These are phyloP conservation scores for Drosophila emarginata DNA, from an alignment of 2,888 invertebrate species.

Conservation along the genomic window DNA sequence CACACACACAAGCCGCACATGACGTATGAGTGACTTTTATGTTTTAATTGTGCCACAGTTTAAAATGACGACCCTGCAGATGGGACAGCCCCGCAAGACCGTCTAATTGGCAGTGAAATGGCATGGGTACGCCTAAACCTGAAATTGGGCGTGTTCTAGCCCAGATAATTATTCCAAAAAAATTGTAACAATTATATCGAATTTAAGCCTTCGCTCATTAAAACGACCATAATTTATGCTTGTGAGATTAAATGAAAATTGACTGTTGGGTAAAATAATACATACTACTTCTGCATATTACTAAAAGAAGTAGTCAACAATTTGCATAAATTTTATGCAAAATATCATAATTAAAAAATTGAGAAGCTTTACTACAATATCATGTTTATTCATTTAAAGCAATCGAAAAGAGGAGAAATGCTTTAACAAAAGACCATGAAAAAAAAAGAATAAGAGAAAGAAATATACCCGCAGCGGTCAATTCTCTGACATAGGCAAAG, in stretches of 20 bases:
- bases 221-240: constrained; percentile 50
- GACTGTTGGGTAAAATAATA: constrained; percentile 21
- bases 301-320: constrained; percentile 27
- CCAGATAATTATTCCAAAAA: constrained; percentile 19
- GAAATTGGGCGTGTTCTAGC: not conserved
- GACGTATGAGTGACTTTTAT: constrained; percentile 77
- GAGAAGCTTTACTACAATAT: constrained; percentile 14
- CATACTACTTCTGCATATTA: constrained; percentile 46
- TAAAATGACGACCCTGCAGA: constrained; percentile 59
- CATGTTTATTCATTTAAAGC: not conserved
- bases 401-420: not conserved
- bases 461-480: constrained; percentile 59
- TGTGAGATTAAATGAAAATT: constrained; percentile 40
- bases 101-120: constrained; percentile 67
- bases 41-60: constrained; percentile 71
- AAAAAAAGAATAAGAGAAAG: not conserved
- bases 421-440: not conserved
- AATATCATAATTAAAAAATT: constrained; percentile 45
- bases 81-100: constrained; percentile 44
- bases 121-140: not conserved
- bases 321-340: constrained; percentile 35
- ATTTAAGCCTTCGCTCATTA: constrained; percentile 28
- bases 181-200: constrained; percentile 2
- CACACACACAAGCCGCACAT: constrained; percentile 18
- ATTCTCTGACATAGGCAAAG: constrained; percentile 52